Percentiles rank a stretch among this genome's conserved stretches.
Evolutionary conservation across 2,797 vertebrate genomes (phyloP).

Genomic region (Melanotaenia pygmaea): DNA sequence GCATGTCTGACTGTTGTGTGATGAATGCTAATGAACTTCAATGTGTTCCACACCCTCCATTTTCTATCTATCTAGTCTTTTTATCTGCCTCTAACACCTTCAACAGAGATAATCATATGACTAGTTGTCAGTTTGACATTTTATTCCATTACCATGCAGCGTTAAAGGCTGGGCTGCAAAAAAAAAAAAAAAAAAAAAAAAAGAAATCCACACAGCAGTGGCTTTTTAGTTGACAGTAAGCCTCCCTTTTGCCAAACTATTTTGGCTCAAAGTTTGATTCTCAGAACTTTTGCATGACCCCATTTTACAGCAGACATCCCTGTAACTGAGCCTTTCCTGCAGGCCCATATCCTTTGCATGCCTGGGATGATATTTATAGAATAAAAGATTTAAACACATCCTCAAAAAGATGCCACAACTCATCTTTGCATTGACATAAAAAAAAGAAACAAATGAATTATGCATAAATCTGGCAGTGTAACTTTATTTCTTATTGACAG

Average conservation of each 20-base stretch:
- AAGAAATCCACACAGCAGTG: constrained; percentile 30
- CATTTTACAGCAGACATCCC: constrained; percentile 32
- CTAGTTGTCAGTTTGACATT: constrained; percentile 58
- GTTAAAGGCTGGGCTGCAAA: constrained; percentile 22
- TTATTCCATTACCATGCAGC: constrained; percentile 48
- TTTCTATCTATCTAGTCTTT: constrained; percentile 5
- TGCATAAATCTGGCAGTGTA: neutral
- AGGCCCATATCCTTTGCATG: constrained; percentile 24
- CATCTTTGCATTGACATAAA: constrained; percentile 51
- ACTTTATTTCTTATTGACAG: constrained; percentile 8
- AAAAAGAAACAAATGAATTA: constrained; percentile 30
- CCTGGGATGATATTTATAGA: constrained; percentile 69
- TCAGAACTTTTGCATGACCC: constrained; percentile 26
- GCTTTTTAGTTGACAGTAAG: constrained; percentile 29
- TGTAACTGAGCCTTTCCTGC: constrained; percentile 55
- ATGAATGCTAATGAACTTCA: constrained; percentile 54
- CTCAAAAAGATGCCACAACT: constrained; percentile 49
- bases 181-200: neutral
- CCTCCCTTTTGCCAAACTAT: constrained; percentile 13
- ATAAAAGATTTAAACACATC: constrained; percentile 51
- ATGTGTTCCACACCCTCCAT: constrained; percentile 10
- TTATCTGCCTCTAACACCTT: constrained; percentile 7
- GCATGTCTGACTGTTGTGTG: constrained; percentile 45
- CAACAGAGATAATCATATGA: constrained; percentile 25
- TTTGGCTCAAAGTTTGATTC: constrained; percentile 43